Percentiles rank a stretch among this genome's conserved stretches.
Evolutionary conservation across 2,797 vertebrate species (phyloP).

Genomic region (Crenuchus spilurus): DNA sequence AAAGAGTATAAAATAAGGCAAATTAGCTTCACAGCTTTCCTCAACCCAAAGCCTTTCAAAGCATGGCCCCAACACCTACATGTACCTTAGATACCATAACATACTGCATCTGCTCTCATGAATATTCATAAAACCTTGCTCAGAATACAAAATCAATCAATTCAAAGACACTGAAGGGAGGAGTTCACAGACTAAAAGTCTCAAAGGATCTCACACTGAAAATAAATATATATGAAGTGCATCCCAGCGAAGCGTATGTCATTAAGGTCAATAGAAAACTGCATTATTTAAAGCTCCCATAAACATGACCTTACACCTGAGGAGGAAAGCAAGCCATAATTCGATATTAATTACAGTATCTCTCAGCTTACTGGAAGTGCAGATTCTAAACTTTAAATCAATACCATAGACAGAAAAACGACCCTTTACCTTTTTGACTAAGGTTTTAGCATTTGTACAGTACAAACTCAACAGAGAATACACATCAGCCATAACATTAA

Average conservation of each 20-base stretch:
- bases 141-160: background rate
- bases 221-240: background rate
- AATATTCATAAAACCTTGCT: background rate
- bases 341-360: too few relatives aligned
- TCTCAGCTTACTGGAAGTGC: too few relatives aligned
- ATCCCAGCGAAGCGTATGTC: background rate
- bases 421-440: too few relatives aligned
- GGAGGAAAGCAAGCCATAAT: too few relatives aligned
- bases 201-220: background rate
- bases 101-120: background rate
- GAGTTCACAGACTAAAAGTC: background rate
- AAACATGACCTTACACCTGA: background rate
- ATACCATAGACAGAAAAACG: too few relatives aligned
- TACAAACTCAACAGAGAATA: too few relatives aligned
- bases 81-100: background rate
- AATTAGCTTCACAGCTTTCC: background rate
- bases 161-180: background rate
- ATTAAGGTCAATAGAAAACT: background rate
- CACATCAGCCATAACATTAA: too few relatives aligned
- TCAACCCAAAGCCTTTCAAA: background rate
- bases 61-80: background rate
- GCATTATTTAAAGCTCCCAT: background rate
- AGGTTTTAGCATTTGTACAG: too few relatives aligned
- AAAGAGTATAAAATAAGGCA: too few relatives aligned
- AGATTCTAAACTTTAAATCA: too few relatives aligned